Conservation (phyloP, 2,797 vertebrate species). For the Cheirogaleus major region DNA sequence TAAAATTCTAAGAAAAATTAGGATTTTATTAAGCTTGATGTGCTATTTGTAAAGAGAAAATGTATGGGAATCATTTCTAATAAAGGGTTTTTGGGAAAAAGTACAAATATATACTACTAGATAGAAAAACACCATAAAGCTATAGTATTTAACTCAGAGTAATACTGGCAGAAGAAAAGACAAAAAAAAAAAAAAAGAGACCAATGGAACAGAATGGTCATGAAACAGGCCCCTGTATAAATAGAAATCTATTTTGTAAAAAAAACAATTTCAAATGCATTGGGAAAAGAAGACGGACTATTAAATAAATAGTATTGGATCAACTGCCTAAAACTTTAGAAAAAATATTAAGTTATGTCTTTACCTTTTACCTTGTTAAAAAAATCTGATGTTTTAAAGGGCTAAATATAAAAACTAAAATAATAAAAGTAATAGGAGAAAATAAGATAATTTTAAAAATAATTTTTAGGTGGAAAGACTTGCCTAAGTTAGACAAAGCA, state of each 20-base stretch:
- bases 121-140: neutral
- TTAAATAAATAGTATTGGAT: neutral
- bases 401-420: neutral
- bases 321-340: neutral
- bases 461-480: neutral
- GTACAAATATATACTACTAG: neutral
- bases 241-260: neutral
- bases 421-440: neutral
- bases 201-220: neutral
- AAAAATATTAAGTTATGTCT: neutral
- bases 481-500: neutral
- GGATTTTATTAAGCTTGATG: neutral
- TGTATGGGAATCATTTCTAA: neutral
- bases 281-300: neutral
- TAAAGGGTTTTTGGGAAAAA: neutral
- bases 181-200: neutral
- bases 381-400: neutral
- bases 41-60: neutral
- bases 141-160: neutral
- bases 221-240: neutral
- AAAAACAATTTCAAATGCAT: neutral
- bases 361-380: neutral
- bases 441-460: neutral
- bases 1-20: neutral
- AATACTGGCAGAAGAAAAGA: neutral